These are phyloP conservation scores for Oasisia sp. DNA, from an alignment of 2,888 invertebrate genomes.

Conservation along the genomic window DNA sequence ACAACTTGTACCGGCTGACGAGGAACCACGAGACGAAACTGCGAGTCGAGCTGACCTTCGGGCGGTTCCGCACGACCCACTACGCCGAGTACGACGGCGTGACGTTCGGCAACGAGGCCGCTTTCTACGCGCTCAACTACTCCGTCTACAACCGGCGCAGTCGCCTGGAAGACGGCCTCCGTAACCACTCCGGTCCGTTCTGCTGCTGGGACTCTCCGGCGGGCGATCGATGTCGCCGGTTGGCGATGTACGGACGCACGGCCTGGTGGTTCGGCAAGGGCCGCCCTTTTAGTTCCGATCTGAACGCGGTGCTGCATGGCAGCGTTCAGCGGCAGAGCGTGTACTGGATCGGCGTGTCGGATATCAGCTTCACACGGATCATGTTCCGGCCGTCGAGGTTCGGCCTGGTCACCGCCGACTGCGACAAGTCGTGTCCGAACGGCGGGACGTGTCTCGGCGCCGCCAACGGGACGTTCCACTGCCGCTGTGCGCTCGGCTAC, in stretches of 20 bases:
- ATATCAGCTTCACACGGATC: neutral
- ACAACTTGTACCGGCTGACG: neutral
- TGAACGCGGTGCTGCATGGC: neutral
- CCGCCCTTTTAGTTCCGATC: neutral
- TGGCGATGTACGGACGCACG: neutral
- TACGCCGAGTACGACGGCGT: constrained; percentile 18
- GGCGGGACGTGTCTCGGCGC: neutral
- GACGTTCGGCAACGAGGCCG: neutral
- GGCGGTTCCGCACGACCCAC: neutral
- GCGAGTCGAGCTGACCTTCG: neutral
- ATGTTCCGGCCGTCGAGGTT: neutral
- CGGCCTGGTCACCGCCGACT: neutral
- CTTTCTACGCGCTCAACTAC: neutral
- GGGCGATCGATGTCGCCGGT: neutral
- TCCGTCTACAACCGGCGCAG: neutral
- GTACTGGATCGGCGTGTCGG: neutral
- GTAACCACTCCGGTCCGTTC: neutral
- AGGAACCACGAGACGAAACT: neutral
- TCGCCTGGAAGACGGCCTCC: neutral
- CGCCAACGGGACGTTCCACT: neutral
- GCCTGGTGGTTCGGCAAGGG: neutral
- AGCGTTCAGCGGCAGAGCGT: neutral
- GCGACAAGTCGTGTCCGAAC: neutral
- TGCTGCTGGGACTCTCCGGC: neutral
- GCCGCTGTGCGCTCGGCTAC: neutral